These are phyloP conservation scores for Gasterosteus aculeatus DNA, from an alignment of 2,113 vertebrate genomes.

Conservation along the genomic window DNA sequence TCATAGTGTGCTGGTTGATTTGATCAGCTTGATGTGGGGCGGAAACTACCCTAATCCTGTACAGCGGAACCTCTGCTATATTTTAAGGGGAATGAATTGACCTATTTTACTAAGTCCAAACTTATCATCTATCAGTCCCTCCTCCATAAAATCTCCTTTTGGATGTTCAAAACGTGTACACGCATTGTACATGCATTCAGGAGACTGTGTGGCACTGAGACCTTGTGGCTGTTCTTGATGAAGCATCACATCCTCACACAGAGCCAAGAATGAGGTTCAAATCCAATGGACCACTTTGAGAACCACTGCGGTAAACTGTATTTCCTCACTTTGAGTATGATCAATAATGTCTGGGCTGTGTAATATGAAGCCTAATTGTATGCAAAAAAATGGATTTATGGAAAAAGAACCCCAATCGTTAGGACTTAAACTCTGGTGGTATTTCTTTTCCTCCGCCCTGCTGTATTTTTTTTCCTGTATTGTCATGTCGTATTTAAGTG, in stretches of 20 bases:
- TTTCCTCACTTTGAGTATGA: not conserved
- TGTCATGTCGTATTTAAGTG: not conserved
- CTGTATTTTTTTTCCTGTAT: not conserved
- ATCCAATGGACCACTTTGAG: not conserved
- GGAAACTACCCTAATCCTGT: not conserved
- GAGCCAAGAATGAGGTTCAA: no score
- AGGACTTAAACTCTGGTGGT: slow-evolving; percentile 5
- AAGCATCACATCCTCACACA: no score
- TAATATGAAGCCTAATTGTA: slow-evolving; percentile 6
- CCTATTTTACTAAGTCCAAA: not conserved
- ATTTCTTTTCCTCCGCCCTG: slow-evolving; percentile 8
- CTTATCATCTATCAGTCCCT: no score
- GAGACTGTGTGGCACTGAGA: no score
- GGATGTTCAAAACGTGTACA: no score
- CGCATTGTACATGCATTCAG: no score
- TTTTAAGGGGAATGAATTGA: not conserved
- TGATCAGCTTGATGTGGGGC: not conserved
- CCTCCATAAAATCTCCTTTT: no score
- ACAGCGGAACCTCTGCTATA: not conserved
- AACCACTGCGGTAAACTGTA: not conserved
- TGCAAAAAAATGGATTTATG: slow-evolving; percentile 1
- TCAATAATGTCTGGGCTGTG: not conserved
- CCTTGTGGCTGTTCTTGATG: no score
- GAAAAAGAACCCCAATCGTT: slow-evolving; percentile 3
- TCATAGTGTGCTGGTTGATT: not conserved